phyloP scores from a whole-genome alignment of 2,797 vertebrate species.

The Tachyglossus aculeatus region DNA sequence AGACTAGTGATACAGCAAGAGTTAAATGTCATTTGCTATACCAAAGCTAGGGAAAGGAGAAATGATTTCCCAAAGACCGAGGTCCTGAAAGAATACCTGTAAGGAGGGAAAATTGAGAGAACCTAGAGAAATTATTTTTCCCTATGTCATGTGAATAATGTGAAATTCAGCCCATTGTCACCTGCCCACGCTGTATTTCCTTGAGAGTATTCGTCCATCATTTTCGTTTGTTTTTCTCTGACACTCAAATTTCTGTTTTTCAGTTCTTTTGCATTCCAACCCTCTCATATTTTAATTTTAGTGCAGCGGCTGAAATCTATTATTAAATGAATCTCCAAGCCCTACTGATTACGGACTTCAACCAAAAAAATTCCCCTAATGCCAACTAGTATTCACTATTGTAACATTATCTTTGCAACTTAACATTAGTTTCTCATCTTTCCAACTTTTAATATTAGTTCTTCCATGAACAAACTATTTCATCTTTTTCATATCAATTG shows the following conservation, averaged over 20 bases:
- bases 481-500: background rate
- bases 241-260: background rate
- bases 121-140: background rate
- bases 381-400: background rate
- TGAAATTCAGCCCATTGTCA: conserved; percentile 5
- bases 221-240: background rate
- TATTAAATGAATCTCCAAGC: background rate
- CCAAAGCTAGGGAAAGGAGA: background rate
- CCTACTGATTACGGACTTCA: background rate
- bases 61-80: background rate
- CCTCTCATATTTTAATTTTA: no score
- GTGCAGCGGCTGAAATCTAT: no score
- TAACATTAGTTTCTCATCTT: no score
- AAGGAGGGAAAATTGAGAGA: conserved; percentile 3
- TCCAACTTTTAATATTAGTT: conserved; percentile 18
- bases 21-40: background rate
- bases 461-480: background rate
- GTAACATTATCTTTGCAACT: background rate
- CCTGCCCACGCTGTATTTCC: background rate
- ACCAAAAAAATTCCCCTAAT: background rate
- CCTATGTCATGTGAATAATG: background rate
- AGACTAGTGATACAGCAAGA: conserved; percentile 12
- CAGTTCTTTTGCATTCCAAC: no score
- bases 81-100: background rate
- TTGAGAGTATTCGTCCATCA: background rate